These are phyloP conservation scores for Austrolebias charrua DNA, from an alignment of 2,797 vertebrate genomes.

Conservation along the genomic window DNA sequence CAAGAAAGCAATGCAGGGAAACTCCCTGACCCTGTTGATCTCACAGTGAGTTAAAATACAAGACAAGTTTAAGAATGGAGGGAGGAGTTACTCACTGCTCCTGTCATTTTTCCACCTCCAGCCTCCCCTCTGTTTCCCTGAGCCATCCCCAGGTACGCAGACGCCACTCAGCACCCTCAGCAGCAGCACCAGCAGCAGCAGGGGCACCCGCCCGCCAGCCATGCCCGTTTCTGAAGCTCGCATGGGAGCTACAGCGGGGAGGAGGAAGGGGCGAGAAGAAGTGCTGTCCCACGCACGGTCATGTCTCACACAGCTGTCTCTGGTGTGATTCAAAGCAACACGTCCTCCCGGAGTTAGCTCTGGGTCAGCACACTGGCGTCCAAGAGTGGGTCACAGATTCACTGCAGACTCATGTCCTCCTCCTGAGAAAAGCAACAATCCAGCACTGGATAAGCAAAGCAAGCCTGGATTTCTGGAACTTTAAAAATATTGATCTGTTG, in stretches of 20 bases:
- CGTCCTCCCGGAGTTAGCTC: slow-evolving; percentile 38
- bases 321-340: slow-evolving; percentile 52
- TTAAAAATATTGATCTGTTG: slow-evolving; percentile 52
- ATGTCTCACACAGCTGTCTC: slow-evolving; percentile 59
- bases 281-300: slow-evolving; percentile 36
- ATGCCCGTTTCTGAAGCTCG: slow-evolving; percentile 74
- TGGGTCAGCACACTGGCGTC: slow-evolving; percentile 42
- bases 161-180: slow-evolving; percentile 72
- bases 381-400: slow-evolving; percentile 47
- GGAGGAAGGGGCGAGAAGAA: slow-evolving; percentile 44
- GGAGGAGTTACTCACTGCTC: slow-evolving; percentile 87
- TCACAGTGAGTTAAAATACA: neutral
- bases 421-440: slow-evolving; percentile 33
- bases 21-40: slow-evolving; percentile 2
- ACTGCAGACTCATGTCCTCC: slow-evolving; percentile 36
- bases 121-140: slow-evolving; percentile 82
- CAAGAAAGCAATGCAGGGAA: slow-evolving; percentile 4
- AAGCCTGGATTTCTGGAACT: slow-evolving; percentile 45
- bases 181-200: slow-evolving; percentile 83
- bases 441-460: slow-evolving; percentile 39
- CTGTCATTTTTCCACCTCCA: slow-evolving; percentile 95
- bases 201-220: slow-evolving; percentile 76
- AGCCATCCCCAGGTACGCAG: slow-evolving; percentile 76
- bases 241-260: slow-evolving; percentile 43
- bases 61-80: slow-evolving; percentile 13